Evolutionary conservation across 2,113 vertebrate genomes (phyloP), one percentile per base, ranked within the genome.

Genomic region (Cisticola juncidis): DNA sequence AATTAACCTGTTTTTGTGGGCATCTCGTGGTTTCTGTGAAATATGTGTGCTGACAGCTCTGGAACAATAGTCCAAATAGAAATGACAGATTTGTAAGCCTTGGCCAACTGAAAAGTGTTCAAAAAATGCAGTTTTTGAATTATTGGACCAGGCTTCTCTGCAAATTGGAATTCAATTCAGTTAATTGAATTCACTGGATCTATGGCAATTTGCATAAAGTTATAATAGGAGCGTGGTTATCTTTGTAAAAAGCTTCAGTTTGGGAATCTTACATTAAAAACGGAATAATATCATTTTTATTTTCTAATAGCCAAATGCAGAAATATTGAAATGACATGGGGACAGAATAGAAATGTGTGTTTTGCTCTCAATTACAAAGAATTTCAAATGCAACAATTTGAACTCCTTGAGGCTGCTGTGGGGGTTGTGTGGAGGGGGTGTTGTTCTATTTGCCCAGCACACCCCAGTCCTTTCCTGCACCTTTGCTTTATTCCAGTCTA

Each of bases 1-100:
- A 96, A 97, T 97, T 95, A 97, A 96, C 95, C 92, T 96, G 71
- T 33, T 96, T 96, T 85, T 85, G 78, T 90, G 71, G 83, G 90
- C 61, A 87, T 88, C 90, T 97, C 77, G 14, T 69, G 38, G 66
- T 70, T 90, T 42, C 22, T 18, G 0, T 89, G 92, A 83, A 95
- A 92, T 86, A n/a, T 36, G 42, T 61, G 33, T 26, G 60, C 80
- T 89, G 66, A 94, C 81, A 83, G 85, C 65, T 81, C 42, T 26
- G 65, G 53, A 92, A 92, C 88, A 93, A 92, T 82, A 26, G 92
- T 35, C 48, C 80, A 78, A 92, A 68, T 64, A 86, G 93, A 94
- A 95, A 95, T 84, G 87, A 90, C 88, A 81, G 80, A 91, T 62
- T 56, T 51, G 65, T 70, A 91, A 92, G 71, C 76, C 23, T 36